phyloP scores from a whole-genome alignment of 2,888 invertebrate species.

The Lapara coniferarum region DNA sequence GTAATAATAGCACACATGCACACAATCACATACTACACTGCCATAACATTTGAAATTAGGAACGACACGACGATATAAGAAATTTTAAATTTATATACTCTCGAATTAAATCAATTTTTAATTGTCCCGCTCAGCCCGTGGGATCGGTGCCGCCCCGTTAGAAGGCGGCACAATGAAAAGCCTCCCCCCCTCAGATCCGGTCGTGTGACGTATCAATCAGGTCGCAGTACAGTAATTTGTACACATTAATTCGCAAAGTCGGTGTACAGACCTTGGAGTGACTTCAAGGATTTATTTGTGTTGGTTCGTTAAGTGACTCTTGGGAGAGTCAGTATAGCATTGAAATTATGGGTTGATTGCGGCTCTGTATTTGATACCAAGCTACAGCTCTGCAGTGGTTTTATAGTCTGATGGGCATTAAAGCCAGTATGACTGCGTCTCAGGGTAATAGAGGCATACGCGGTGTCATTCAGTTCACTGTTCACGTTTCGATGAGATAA shows the following conservation, averaged over 20 bases:
- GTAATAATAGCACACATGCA: no score
- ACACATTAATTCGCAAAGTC: background rate
- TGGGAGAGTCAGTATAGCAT: no score
- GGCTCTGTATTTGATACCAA: no score
- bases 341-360: no score
- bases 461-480: no score
- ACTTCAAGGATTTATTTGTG: slow-evolving; percentile 1
- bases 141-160: slow-evolving; percentile 31
- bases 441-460: no score
- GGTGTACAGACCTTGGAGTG: slow-evolving; percentile 11
- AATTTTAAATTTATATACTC: background rate
- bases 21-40: no score
- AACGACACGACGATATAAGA: no score
- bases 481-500: no score
- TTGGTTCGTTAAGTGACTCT: background rate
- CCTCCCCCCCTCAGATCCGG: background rate
- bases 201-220: slow-evolving; percentile 28
- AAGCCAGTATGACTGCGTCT: no score
- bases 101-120: slow-evolving; percentile 21
- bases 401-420: no score
- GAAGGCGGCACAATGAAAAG: background rate
- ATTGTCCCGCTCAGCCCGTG: slow-evolving; percentile 28
- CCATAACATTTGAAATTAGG: background rate
- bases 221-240: slow-evolving; percentile 24
- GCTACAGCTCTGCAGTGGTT: no score